Base-by-base conservation (phyloP, 92 coral and sea anemone species). In the Zoanthus gigantus region DNA sequence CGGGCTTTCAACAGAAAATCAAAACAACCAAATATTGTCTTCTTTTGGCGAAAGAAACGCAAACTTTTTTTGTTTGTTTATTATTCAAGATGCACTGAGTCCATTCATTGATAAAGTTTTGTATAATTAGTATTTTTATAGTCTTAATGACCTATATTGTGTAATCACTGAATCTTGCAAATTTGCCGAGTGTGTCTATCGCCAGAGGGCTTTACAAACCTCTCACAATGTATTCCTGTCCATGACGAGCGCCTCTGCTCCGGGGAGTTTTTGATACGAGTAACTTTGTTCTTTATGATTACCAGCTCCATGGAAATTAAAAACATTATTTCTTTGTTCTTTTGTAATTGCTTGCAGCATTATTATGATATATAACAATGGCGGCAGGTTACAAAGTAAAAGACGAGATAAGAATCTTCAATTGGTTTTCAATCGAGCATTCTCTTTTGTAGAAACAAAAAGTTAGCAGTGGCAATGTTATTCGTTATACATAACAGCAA, bases 281-380 rank as follows among this genome's bases (percentile, higher is more conserved):
- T 66, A n/a, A 18, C 74, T 66, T 65, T 46, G 45, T 28, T 60
- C 74, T 81, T 81, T 66, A 65, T 47, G 29, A 81, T 47, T 46
- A 81, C 75, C 60, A 47, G 58, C 42, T 45, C 28, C 23, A 81
- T 30, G 32, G 61, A 57, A 81, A 44, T 81, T 66, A 45, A 37
- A 81, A 81, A 29, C 57, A 45, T 17, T 18, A 28, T 81, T 66
- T 58, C 66, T 81, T 81, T 81, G 85, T 81, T 65, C 45, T 66
- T 15, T 67, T 18, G 42, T 81, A 81, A 81, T 81, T 81, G 75
- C 85, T 81, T 81, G 58, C 6, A 81, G 75, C 84, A 61, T 80
- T 80, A 66, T 65, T 63, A 81, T 69, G 17, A 69, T n/a, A 23
- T 63, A 46, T 14, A 66, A 81, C 85, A 81, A 80, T 63, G 44